These are phyloP conservation scores for Fukomys damarensis DNA, from an alignment of 2,113 vertebrate species.

Conservation along the genomic window DNA sequence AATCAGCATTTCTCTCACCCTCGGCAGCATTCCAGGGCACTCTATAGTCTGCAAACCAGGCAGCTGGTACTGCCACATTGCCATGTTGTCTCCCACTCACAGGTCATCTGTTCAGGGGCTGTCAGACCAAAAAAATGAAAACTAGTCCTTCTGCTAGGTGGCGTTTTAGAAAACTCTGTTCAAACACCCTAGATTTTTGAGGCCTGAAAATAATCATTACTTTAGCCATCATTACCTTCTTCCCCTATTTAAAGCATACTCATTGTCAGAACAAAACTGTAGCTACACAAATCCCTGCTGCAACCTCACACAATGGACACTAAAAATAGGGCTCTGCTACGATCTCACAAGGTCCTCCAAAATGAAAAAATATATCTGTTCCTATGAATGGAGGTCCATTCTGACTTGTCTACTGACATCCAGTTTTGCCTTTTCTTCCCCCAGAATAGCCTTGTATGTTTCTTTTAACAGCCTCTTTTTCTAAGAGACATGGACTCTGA, in stretches of 20 bases:
- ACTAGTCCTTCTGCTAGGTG: background rate
- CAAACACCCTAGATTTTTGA: conserved; percentile 41
- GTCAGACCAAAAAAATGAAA: conserved; percentile 1
- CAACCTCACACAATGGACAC: conserved; percentile 56
- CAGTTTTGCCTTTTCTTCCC: conserved; percentile 35
- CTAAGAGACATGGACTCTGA: background rate
- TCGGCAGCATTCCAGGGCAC: background rate
- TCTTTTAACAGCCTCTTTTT: conserved; percentile 28
- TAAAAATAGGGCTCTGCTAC: conserved; percentile 70
- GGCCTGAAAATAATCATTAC: conserved; percentile 63
- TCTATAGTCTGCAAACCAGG: background rate
- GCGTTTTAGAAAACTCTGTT: conserved; percentile 52
- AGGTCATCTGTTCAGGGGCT: background rate
- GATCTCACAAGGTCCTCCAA: background rate
- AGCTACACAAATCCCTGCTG: background rate
- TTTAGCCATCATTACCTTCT: conserved; percentile 69
- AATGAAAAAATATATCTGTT: background rate
- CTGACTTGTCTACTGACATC: background rate
- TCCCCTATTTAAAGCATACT: conserved; percentile 62
- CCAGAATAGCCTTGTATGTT: conserved; percentile 36
- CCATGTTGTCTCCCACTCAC: background rate
- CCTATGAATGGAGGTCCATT: background rate
- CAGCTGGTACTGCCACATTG: background rate
- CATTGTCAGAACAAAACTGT: conserved; percentile 8
- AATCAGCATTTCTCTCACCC: background rate